Percentiles rank a stretch among this genome's conserved stretches.
phyloP scores from a whole-genome alignment of 2,113 vertebrate species.

The Grammomys surdaster region DNA sequence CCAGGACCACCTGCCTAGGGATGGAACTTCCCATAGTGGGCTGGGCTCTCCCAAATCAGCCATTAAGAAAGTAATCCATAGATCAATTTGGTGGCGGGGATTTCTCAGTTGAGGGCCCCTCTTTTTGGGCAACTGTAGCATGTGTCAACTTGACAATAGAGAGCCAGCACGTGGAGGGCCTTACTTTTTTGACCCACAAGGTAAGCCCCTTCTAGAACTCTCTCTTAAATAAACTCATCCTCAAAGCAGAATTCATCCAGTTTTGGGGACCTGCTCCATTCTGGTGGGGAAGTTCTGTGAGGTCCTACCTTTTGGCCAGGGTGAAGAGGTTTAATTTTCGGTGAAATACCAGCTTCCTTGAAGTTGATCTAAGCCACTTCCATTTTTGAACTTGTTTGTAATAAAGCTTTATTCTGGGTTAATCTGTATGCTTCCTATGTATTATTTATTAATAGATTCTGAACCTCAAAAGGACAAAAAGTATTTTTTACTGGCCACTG shows the following conservation, averaged over 20 bases:
- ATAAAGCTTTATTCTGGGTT: conserved; percentile 49
- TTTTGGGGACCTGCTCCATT: background rate
- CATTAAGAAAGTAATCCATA: background rate
- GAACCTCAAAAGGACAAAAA: conserved; percentile 44
- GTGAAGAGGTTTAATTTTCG: background rate
- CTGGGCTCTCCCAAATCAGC: background rate
- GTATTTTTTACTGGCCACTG: background rate
- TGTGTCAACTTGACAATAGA: background rate
- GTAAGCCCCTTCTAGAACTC: background rate
- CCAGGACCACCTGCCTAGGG: background rate
- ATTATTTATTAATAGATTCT: conserved; percentile 60
- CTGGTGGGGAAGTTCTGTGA: background rate
- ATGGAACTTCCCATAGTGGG: background rate
- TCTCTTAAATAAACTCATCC: background rate
- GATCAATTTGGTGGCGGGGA: background rate
- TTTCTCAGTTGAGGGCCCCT: background rate
- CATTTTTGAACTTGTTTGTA: conserved; percentile 20
- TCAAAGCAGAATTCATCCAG: background rate
- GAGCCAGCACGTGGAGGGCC: background rate
- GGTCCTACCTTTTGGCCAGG: background rate
- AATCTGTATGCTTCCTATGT: background rate
- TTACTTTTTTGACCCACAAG: background rate
- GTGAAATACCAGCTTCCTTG: background rate
- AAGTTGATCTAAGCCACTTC: conserved; percentile 4
- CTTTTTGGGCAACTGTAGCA: no score